Percentiles rank a stretch among this genome's conserved stretches.
Conservation (phyloP, 30 jellyfish, hydroid and myxozoan species). For the Chrysaora quinquecirrha region DNA sequence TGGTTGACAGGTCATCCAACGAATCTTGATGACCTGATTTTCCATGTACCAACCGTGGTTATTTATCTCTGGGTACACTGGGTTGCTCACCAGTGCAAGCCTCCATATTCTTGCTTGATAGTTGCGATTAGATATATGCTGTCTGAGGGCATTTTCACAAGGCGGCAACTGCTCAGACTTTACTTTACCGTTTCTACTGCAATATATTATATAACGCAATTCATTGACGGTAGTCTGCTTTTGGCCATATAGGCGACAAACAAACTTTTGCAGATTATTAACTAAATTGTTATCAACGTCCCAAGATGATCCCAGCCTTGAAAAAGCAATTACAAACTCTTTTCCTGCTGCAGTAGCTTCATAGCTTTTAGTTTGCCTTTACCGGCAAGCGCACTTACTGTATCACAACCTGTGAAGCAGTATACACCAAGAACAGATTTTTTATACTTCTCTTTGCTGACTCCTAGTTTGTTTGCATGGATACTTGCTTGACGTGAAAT, state of each 20-base stretch:
- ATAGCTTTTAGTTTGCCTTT: not conserved
- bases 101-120: not conserved
- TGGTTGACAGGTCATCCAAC: not conserved
- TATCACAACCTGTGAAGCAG: not conserved
- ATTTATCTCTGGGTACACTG: too few relatives aligned
- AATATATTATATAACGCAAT: not conserved
- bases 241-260: not conserved
- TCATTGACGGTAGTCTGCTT: not conserved
- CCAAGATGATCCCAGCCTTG: not conserved
- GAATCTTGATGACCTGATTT: too few relatives aligned
- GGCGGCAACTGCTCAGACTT: not conserved
- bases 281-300: not conserved
- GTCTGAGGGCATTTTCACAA: not conserved
- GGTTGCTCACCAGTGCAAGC: not conserved
- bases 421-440: not conserved
- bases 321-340: not conserved
- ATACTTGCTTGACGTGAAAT: too few relatives aligned
- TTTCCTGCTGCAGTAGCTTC: not conserved
- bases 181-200: not conserved
- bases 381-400: not conserved
- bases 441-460: not conserved
- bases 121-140: not conserved
- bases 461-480: not conserved
- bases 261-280: not conserved
- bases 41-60: not conserved